These are phyloP conservation scores for Antheraea assamensis DNA, from an alignment of 2,888 invertebrate species.

Conservation along the genomic window DNA sequence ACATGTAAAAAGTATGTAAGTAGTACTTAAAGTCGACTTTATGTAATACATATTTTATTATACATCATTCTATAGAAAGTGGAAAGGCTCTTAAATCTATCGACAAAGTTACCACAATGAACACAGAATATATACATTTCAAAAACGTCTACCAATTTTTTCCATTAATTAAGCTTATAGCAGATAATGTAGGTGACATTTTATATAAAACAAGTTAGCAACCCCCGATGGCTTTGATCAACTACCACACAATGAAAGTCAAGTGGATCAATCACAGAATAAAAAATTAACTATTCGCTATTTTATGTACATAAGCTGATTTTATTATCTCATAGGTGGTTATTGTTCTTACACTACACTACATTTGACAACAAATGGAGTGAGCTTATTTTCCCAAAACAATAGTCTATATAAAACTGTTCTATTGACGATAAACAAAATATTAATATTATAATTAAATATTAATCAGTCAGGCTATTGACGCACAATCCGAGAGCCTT, in stretches of 20 bases:
- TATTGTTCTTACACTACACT: background rate
- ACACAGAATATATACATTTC: background rate
- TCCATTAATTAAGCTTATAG: background rate
- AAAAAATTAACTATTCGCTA: background rate
- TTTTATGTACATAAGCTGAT: background rate
- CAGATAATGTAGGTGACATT: background rate
- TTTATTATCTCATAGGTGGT: too few species aligned
- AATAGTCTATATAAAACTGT: too few species aligned
- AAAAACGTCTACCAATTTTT: background rate
- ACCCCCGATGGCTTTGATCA: too few species aligned
- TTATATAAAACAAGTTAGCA: too few species aligned
- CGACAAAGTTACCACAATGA: background rate
- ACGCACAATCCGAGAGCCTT: slow-evolving; percentile 68
- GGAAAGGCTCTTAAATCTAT: background rate
- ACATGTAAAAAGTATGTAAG: too few species aligned
- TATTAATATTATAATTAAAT: background rate
- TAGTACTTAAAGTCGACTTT: too few species aligned
- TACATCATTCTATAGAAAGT: background rate
- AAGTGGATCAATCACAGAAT: too few species aligned
- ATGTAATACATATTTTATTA: background rate
- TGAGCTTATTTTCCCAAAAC: background rate
- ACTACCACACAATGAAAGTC: background rate
- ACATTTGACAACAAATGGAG: background rate
- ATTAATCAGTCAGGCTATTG: slow-evolving; percentile 29
- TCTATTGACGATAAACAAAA: background rate